phyloP scores from a whole-genome alignment of 2,797 vertebrate species.

The Pseudomugil tenellus region DNA sequence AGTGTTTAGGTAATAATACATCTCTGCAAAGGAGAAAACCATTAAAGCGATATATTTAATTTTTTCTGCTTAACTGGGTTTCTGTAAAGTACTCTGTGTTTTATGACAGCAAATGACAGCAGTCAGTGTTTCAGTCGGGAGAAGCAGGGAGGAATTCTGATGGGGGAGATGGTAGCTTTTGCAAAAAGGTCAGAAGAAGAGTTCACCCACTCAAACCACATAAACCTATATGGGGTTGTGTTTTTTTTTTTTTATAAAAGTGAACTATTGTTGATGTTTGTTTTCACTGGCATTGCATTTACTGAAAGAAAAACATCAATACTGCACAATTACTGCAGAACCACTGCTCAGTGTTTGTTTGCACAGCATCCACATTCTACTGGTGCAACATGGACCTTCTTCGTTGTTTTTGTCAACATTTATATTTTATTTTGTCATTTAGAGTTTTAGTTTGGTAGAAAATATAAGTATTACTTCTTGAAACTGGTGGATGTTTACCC shows the following conservation, averaged over 20 bases:
- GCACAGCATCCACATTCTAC: no score
- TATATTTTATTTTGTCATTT: no score
- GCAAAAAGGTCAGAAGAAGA: background rate
- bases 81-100: background rate
- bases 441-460: no score
- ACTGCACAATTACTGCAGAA: no score
- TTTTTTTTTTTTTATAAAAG: background rate
- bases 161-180: background rate
- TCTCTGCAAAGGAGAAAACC: background rate
- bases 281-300: no score
- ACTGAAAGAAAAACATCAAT: no score
- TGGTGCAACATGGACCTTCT: no score
- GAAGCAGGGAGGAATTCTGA: background rate
- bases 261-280: background rate
- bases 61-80: background rate
- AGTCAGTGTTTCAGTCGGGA: background rate
- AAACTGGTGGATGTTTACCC: background rate
- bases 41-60: background rate
- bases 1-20: background rate
- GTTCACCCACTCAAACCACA: background rate
- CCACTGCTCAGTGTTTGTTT: no score
- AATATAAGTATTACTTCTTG: no score
- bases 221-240: background rate
- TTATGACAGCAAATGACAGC: background rate
- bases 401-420: no score